Conservation (phyloP, 2,888 invertebrate species). For the Oegoconia quadripuncta region DNA sequence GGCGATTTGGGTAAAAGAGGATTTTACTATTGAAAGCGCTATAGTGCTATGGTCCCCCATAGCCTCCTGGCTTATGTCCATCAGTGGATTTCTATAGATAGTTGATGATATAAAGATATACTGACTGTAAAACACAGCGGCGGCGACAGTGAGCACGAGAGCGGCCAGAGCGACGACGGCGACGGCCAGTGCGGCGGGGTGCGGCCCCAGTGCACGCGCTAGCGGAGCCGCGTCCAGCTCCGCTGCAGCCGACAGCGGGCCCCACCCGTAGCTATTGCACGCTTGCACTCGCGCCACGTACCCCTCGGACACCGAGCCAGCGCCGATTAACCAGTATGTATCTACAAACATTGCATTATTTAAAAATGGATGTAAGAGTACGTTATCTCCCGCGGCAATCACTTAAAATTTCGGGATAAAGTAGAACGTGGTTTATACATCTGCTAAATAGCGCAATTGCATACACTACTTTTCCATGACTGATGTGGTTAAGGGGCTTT, state of each 20-base stretch:
- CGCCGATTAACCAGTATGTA: constrained; percentile 88
- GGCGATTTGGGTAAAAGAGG: too few species aligned
- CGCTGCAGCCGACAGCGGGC: constrained; percentile 85
- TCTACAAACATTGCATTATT: constrained; percentile 57
- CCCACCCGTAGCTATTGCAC: constrained; percentile 89
- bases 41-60: neutral
- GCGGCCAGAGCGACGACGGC: constrained; percentile 78
- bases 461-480: too few species aligned
- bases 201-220: constrained; percentile 55
- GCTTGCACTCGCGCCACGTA: constrained; percentile 87
- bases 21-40: too few species aligned
- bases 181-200: constrained; percentile 81
- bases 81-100: neutral
- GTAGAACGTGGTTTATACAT: too few species aligned
- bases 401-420: too few species aligned
- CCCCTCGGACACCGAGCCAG: constrained; percentile 82
- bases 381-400: constrained; percentile 80
- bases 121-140: constrained; percentile 51
- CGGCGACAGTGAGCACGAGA: constrained; percentile 42
- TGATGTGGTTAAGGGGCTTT: too few species aligned
- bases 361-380: neutral
- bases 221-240: constrained; percentile 52
- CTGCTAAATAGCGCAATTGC: too few species aligned
- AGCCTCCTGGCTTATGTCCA: neutral
- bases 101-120: neutral